Conservation (phyloP, 1,140 invertebrate genomes). For the Chymomyza costata region DNA sequence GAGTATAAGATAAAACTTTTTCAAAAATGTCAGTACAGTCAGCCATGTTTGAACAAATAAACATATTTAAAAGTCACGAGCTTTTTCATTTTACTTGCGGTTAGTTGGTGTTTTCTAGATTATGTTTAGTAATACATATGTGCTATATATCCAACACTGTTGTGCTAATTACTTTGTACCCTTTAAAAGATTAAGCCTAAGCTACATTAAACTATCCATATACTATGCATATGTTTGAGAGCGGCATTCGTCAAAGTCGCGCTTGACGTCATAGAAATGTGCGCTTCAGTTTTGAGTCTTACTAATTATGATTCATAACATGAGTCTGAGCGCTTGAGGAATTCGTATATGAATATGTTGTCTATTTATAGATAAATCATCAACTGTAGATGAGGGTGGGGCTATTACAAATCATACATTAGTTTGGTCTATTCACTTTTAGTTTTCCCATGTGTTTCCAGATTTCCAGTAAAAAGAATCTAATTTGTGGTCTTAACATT, state of each 20-base stretch:
- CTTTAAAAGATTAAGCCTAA: too few species aligned
- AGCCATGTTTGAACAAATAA: conserved; percentile 24
- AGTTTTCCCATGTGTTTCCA: conserved; percentile 2
- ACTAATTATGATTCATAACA: conserved; percentile 22
- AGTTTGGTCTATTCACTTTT: background rate
- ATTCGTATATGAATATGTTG: conserved; percentile 19
- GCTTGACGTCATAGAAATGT: conserved; percentile 22
- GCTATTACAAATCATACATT: conserved; percentile 15
- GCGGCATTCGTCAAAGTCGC: too few species aligned
- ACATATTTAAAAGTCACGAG: too few species aligned
- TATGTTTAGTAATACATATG: too few species aligned
- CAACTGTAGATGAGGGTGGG: conserved; percentile 6
- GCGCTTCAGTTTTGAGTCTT: conserved; percentile 2
- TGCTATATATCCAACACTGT: too few species aligned
- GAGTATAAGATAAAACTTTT: background rate
- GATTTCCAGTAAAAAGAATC: conserved; percentile 11
- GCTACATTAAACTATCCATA: too few species aligned
- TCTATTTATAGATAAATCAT: conserved; percentile 13
- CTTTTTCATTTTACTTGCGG: too few species aligned
- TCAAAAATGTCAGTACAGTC: background rate
- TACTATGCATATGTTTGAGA: too few species aligned
- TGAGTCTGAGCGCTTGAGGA: conserved; percentile 4
- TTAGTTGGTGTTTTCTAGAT: too few species aligned
- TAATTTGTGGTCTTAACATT: conserved; percentile 22
- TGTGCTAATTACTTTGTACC: too few species aligned